phyloP scores from a whole-genome alignment of 2,888 invertebrate species.

The Salpingus planirostris region DNA sequence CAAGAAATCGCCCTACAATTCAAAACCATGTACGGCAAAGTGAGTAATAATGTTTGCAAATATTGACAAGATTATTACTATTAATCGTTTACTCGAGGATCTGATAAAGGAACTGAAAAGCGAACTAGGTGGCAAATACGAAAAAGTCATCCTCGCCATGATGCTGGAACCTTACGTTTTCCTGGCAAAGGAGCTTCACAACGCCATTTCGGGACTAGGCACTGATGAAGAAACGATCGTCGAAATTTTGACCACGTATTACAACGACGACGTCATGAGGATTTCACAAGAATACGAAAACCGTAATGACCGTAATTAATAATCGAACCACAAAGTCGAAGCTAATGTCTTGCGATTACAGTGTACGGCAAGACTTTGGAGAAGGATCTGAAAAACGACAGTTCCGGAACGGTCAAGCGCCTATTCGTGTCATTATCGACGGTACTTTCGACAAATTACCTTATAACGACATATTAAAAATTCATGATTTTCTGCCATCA shows the following conservation, averaged over 20 bases:
- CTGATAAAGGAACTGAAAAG: slow-evolving; percentile 76
- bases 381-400: slow-evolving; percentile 75
- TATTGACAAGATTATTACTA: too few species aligned
- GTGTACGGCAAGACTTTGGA: slow-evolving; percentile 75
- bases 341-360: too few species aligned
- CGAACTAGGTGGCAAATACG: slow-evolving; percentile 81
- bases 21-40: slow-evolving; percentile 58
- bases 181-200: slow-evolving; percentile 70
- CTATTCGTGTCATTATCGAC: slow-evolving; percentile 76
- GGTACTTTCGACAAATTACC: slow-evolving; percentile 26
- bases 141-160: slow-evolving; percentile 68
- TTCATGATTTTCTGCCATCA: too few species aligned
- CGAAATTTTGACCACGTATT: slow-evolving; percentile 76
- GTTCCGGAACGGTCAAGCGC: slow-evolving; percentile 84
- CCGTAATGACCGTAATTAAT: background rate
- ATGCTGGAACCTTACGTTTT: slow-evolving; percentile 74
- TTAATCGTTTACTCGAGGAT: too few species aligned
- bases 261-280: slow-evolving; percentile 69
- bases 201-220: slow-evolving; percentile 73
- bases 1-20: slow-evolving; percentile 53
- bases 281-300: slow-evolving; percentile 69
- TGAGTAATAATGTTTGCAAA: too few species aligned
- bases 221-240: slow-evolving; percentile 76
- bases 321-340: background rate
- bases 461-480: too few species aligned